Percentiles rank a stretch among this genome's conserved stretches.
Evolutionary conservation across 2,888 invertebrate genomes (phyloP).

Genomic region (Adela reaumurella): DNA sequence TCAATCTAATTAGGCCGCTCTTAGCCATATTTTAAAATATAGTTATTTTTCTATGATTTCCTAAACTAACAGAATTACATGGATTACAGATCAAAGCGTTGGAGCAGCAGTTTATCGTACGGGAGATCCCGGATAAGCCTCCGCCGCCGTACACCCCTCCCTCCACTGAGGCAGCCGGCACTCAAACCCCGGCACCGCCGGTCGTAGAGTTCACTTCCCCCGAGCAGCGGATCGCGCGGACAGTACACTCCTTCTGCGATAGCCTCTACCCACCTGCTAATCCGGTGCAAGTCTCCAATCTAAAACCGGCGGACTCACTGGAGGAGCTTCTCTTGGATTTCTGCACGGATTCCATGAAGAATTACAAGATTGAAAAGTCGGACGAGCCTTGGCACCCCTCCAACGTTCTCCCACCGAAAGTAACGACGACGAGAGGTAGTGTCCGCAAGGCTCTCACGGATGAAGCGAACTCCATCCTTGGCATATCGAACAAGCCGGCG

Average conservation of each 20-base stretch:
- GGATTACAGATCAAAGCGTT: slow-evolving; percentile 38
- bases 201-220: slow-evolving; percentile 2
- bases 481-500: slow-evolving; percentile 26
- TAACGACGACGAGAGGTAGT: slow-evolving; percentile 18
- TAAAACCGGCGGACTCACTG: slow-evolving; percentile 22
- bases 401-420: slow-evolving; percentile 30
- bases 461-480: slow-evolving; percentile 25
- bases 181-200: neutral
- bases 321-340: slow-evolving; percentile 33
- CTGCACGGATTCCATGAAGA: slow-evolving; percentile 26
- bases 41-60: too few species aligned
- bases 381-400: slow-evolving; percentile 40
- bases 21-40: neutral
- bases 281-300: too few species aligned
- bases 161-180: slow-evolving; percentile 19
- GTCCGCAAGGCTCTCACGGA: slow-evolving; percentile 19
- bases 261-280: neutral
- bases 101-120: slow-evolving; percentile 40
- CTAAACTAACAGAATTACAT: too few species aligned
- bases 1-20: too few species aligned
- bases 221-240: neutral
- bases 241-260: neutral
- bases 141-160: slow-evolving; percentile 46
- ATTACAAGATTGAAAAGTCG: slow-evolving; percentile 13
- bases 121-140: slow-evolving; percentile 48